Evolutionary conservation across 2,797 vertebrate species (phyloP).

Genomic region (Peromyscus eremicus): DNA sequence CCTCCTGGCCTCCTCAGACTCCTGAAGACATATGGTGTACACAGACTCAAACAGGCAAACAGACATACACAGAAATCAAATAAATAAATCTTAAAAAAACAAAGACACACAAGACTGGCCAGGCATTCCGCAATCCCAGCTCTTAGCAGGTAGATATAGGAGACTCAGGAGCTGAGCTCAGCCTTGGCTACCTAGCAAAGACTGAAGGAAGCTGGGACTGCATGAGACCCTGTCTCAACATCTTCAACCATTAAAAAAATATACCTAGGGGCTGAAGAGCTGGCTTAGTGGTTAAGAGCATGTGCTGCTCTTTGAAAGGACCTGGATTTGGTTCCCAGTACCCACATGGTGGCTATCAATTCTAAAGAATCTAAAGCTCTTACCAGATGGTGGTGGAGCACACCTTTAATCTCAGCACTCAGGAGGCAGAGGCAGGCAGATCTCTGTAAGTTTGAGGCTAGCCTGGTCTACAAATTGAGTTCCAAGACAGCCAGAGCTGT

Average conservation of each 20-base stretch:
- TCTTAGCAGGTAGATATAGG: neutral
- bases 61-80: neutral
- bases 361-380: too few relatives aligned
- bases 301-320: too few relatives aligned
- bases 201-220: neutral
- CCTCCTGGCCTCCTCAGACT: neutral
- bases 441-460: too few relatives aligned
- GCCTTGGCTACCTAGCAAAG: neutral
- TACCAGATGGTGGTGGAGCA: neutral
- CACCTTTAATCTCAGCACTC: neutral
- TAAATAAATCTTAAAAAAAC: neutral
- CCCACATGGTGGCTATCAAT: too few relatives aligned
- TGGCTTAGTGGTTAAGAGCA: too few relatives aligned
- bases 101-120: neutral
- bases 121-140: neutral
- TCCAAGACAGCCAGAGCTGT: too few relatives aligned
- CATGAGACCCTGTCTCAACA: neutral
- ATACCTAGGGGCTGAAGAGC: neutral
- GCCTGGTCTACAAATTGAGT: too few relatives aligned
- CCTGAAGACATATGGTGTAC: neutral
- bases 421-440: too few relatives aligned
- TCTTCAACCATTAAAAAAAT: neutral
- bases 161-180: neutral
- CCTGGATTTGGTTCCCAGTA: too few relatives aligned
- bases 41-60: neutral